These are phyloP conservation scores for Sapayoa aenigma DNA, from an alignment of 2,113 vertebrate genomes.

Conservation along the genomic window DNA sequence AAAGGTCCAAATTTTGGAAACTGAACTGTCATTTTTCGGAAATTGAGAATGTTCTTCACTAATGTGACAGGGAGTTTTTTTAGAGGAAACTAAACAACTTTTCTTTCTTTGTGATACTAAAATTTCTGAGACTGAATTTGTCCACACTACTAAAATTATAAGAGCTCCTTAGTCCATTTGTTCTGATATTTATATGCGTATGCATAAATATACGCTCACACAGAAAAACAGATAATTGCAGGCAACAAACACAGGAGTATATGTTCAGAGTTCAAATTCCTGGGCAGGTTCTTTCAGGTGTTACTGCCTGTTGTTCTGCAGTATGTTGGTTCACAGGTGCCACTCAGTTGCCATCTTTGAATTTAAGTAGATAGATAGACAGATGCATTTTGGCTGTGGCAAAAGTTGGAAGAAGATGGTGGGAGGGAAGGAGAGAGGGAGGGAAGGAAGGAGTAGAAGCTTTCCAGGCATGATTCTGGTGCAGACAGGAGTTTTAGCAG, in stretches of 20 bases:
- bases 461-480: not conserved
- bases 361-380: not conserved
- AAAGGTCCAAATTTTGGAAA: not conserved
- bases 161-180: not conserved
- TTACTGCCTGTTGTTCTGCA: not conserved
- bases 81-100: not conserved
- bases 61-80: not conserved
- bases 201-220: not conserved
- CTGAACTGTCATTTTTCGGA: not conserved
- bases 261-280: not conserved
- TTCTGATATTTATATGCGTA: not conserved
- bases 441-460: not conserved
- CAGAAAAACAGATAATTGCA: not conserved
- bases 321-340: not conserved
- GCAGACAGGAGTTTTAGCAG: not conserved
- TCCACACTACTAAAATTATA: not conserved
- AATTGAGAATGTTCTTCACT: not conserved
- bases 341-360: rapidly evolving
- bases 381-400: not conserved
- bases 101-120: not conserved
- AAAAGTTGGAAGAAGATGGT: not conserved
- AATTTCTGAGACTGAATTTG: not conserved
- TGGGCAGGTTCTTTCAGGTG: not conserved
- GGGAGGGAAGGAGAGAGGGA: not conserved
- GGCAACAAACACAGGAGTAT: not conserved